Percentiles rank a stretch among this genome's conserved stretches.
Evolutionary conservation across 1,140 invertebrate species (phyloP).

Genomic region (Aphelenchoides fujianensis): DNA sequence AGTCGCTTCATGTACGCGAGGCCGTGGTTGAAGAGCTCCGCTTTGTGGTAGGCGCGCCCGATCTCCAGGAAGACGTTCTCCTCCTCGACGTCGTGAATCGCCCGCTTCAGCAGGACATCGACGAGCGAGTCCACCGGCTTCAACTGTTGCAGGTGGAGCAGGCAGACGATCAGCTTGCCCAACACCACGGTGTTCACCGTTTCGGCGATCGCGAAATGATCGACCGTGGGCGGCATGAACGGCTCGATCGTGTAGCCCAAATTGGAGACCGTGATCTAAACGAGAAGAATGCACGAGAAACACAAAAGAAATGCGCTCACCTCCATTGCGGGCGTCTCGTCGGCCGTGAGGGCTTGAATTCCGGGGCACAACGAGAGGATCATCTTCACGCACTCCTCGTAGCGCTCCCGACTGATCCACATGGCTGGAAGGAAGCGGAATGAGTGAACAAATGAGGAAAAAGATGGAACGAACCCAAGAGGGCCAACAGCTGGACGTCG

Average conservation of each 20-base stretch:
- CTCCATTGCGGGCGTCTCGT: conserved; percentile 28
- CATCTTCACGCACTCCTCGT: conserved; percentile 45
- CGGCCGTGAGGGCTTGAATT: conserved; percentile 31
- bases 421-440: conserved; percentile 34
- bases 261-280: conserved; percentile 41
- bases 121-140: conserved; percentile 41
- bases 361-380: conserved; percentile 49
- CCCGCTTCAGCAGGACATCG: conserved; percentile 34
- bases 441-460: background rate
- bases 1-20: conserved; percentile 21
- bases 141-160: conserved; percentile 27
- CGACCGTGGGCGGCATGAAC: conserved; percentile 32
- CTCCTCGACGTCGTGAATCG: conserved; percentile 37
- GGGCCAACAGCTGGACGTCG: conserved; percentile 40
- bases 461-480: conserved; percentile 33
- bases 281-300: too few species aligned
- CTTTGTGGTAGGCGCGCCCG: conserved; percentile 29
- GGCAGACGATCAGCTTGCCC: conserved; percentile 36
- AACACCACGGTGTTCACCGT: conserved; percentile 41
- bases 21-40: conserved; percentile 17
- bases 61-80: conserved; percentile 41
- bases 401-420: conserved; percentile 40
- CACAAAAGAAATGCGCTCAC: too few species aligned
- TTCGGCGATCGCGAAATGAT: conserved; percentile 26
- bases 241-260: conserved; percentile 39